Base-by-base conservation (phyloP, 2,888 invertebrate genomes). In the Harmothoe impar region DNA sequence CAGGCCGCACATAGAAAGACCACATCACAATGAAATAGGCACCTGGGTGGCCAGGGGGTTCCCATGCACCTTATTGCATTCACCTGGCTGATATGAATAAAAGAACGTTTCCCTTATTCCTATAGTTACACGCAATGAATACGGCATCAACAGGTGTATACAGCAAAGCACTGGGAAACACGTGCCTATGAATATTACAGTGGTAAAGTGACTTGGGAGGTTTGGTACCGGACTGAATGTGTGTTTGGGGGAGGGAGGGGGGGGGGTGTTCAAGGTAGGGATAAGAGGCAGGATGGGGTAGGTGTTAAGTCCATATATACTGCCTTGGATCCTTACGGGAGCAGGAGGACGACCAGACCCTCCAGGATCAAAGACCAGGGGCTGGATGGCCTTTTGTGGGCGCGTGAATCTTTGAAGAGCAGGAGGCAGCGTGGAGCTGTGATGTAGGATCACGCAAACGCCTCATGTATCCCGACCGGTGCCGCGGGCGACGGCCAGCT, bases 321-420 rank as follows among this genome's bases (percentile, higher is more conserved):
- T n/a, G 62, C 7, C 20, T 20, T 15, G 77, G 77, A 31, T 29
- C 23, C 62, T n/a, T 15, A 77, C 29, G 77, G 25, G 77, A 25
- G 0, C 29, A 29, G 31, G 77, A 12, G 68, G 68, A 68, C 17
- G 12, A 77, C 77, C 29, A 29, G 77, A 25, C 31, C 17, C 77
- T 25, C 77, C 3, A 17, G 81, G 81, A 81, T 81, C 81, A 81
- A 81, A 81, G 81, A 35, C 35, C 81, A 23, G n/a, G n/a, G 81
- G 3, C 43, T 10, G 35, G 29, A 81, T 81, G 35, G 81, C 81
- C 81, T 81, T 81, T 81, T 81, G 81, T 81, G 81, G 81, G 81
- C 43, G 43, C 81, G 43, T 81, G 81, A 43, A 81, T 81, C 35
- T 43, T 81, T 81, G 81, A 35, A 20, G 81, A 81, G 81, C n/a